Evolutionary conservation across 2,888 invertebrate genomes (phyloP).

Genomic region (Xestia rhomboidea): DNA sequence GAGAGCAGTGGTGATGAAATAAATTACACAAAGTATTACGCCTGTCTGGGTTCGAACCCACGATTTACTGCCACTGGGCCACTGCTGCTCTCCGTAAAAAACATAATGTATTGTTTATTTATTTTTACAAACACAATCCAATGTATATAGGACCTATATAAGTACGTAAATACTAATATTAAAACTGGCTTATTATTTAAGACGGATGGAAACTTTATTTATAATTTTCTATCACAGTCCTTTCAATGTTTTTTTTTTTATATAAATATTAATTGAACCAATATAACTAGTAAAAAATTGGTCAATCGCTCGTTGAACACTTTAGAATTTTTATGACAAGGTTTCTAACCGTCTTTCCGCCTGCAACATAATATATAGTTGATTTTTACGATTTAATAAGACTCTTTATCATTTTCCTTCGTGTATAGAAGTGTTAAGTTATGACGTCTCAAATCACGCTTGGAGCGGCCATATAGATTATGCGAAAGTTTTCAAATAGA

Average conservation of each 20-base stretch:
- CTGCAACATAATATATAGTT: conserved; percentile 16
- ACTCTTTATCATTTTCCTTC: conserved; percentile 2
- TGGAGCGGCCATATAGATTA: conserved; percentile 4
- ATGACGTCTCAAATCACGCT: background rate
- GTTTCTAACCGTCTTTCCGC: conserved; percentile 14
- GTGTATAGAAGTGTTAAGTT: conserved; percentile 1
- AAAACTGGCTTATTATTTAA: conserved; percentile 42
- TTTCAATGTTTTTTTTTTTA: conserved; percentile 54
- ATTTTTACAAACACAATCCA: conserved; percentile 27
- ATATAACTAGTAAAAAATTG: conserved; percentile 61
- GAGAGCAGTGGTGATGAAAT: too few species aligned
- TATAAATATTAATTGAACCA: conserved; percentile 45
- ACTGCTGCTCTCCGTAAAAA: too few species aligned
- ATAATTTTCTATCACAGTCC: conserved; percentile 76
- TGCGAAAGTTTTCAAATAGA: conserved; percentile 16
- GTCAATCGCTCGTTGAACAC: conserved; percentile 53
- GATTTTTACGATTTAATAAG: conserved; percentile 2
- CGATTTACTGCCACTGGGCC: too few species aligned
- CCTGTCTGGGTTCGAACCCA: too few species aligned
- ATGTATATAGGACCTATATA: conserved; percentile 5
- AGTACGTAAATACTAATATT: conserved; percentile 27
- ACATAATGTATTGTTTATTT: conserved; percentile 18
- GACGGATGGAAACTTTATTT: conserved; percentile 73
- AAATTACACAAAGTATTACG: too few species aligned
- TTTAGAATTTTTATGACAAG: conserved; percentile 33